These are phyloP conservation scores for Clarias batrachus DNA, from an alignment of 2,113 vertebrate species.

Conservation along the genomic window DNA sequence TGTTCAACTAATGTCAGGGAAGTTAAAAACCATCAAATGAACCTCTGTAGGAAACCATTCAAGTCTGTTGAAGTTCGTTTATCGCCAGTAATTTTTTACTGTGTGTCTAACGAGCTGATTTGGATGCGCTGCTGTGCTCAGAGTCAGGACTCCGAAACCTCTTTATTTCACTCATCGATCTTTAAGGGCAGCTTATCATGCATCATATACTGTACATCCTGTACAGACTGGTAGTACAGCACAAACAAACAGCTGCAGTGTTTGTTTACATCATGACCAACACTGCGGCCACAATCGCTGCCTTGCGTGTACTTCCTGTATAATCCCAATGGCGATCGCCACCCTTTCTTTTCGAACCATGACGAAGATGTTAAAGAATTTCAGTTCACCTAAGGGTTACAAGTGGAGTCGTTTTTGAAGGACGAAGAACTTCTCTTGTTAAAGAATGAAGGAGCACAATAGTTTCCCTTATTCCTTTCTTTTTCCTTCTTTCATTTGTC, in stretches of 20 bases:
- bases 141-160: neutral
- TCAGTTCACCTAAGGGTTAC: conserved; percentile 43
- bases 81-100: conserved; percentile 22
- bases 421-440: neutral
- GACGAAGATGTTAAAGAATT: conserved; percentile 51
- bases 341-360: conserved; percentile 55
- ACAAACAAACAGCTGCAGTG: conserved; percentile 59
- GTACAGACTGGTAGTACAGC: neutral
- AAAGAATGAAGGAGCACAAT: conserved; percentile 48
- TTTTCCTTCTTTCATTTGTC: neutral
- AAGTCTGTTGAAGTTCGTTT: conserved; percentile 17
- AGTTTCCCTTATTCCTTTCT: conserved; percentile 54
- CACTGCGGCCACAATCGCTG: conserved; percentile 62
- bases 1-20: neutral
- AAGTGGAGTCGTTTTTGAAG: neutral
- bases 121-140: conserved; percentile 1
- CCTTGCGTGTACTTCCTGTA: conserved; percentile 66
- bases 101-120: conserved; percentile 16
- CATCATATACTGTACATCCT: neutral
- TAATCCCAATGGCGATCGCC: conserved; percentile 58
- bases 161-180: neutral
- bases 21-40: conserved; percentile 25
- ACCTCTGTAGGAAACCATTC: conserved; percentile 9
- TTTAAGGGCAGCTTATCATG: conserved; percentile 6
- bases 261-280: conserved; percentile 63